These are phyloP conservation scores for Sebastes kiyomatsui DNA, from an alignment of 2,797 vertebrate species.

Conservation along the genomic window DNA sequence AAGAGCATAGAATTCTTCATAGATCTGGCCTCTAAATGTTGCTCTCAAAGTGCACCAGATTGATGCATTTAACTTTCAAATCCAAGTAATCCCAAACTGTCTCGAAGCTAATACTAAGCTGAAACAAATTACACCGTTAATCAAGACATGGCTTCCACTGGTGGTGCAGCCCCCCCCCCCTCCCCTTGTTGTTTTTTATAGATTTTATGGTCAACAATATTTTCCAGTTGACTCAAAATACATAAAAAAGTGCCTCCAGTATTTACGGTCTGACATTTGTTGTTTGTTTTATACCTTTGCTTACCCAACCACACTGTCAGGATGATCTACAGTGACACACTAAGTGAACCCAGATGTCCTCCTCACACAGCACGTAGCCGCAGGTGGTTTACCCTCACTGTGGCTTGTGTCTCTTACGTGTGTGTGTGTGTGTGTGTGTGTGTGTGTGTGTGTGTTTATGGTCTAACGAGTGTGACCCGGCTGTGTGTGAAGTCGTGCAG, in stretches of 20 bases:
- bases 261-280: background rate
- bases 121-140: background rate
- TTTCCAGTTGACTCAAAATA: background rate
- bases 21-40: no score
- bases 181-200: background rate
- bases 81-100: background rate
- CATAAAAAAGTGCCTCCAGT: background rate
- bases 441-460: background rate
- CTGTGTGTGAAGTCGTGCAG: background rate
- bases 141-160: background rate
- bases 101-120: background rate
- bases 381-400: background rate
- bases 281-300: background rate
- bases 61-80: background rate
- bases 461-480: background rate
- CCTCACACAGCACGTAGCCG: background rate
- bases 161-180: background rate
- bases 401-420: background rate
- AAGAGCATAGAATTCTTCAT: no score
- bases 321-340: background rate
- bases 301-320: background rate
- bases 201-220: background rate
- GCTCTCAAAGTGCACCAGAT: no score
- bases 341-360: background rate
- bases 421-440: background rate